Evolutionary conservation across 2,113 vertebrate genomes (phyloP), one percentile per base, ranked within the genome.

Genomic region (Dicentrarchus labrax): DNA sequence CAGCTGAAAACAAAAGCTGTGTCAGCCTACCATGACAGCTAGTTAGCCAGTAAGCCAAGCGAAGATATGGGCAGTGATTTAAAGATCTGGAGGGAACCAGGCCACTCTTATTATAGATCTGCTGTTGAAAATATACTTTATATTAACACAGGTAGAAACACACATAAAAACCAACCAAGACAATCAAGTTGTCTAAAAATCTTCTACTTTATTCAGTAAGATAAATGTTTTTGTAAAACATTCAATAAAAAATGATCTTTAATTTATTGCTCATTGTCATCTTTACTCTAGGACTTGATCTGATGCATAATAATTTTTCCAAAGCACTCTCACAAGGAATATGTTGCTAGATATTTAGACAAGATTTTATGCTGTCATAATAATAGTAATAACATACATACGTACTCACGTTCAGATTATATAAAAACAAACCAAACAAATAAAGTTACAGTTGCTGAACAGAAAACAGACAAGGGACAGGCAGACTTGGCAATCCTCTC

Each of bases 201-300:
- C 82, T 60, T 95, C 95, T 95, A 95, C 94, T 96, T 96, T 96
- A 96, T 96, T 96, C 72, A 91, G 76, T 93, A 92, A 89, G 91
- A 92, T 92, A 93, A 92, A 94, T 93, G 88, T 91, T 92, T 91
- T 93, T 95, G 94, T 91, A 95, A 96, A 96, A 96, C 95, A 96
- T 95, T 94, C 92, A 95, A 95, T 96, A 95, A 95, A 96, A 96
- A 96, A 95, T 87, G 76, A 89, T 92, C 72, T 91, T 93, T 91
- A 86, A 92, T 95, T 95, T 96, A 96, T 96, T 96, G 96, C 96
- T 96, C 86, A 77, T 93, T 86, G 85, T 93, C 89, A 79, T 93
- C 60, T 78, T 93, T 94, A 91, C 90, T 91, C 92, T 93, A 93
- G 87, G 92, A 91, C 78, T 93, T 92, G 80, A 92, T 94, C 90